Conservation (phyloP, 2,797 vertebrate species). For the Macroramphosus scolopax region DNA sequence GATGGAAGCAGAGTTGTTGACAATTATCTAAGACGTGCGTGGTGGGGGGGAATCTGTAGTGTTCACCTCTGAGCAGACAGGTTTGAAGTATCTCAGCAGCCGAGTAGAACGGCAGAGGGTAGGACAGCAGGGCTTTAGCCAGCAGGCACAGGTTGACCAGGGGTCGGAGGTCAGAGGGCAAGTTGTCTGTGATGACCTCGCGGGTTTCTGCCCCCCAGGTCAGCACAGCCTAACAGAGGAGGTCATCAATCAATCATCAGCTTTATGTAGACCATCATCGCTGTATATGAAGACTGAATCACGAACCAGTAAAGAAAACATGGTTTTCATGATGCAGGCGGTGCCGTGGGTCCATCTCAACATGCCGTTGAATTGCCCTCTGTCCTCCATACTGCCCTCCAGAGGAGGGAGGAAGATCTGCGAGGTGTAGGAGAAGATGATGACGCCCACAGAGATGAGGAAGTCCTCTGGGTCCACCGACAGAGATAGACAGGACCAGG, state of each 20-base stretch:
- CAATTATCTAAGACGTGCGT: too few species aligned
- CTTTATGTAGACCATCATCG: too few species aligned
- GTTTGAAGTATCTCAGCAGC: conserved; percentile 76
- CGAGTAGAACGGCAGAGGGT: conserved; percentile 82
- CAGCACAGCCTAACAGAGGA: conserved; percentile 64
- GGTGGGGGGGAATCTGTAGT: neutral
- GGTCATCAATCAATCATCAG: conserved; percentile 37
- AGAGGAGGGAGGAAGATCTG: conserved; percentile 84
- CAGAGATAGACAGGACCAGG: conserved; percentile 73
- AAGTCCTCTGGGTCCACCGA: conserved; percentile 79
- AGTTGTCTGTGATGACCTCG: conserved; percentile 84
- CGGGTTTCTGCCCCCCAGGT: conserved; percentile 81
- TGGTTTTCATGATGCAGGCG: conserved; percentile 81
- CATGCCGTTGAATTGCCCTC: conserved; percentile 73
- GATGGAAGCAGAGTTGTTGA: conserved; percentile 12
- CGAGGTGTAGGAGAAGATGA: conserved; percentile 88
- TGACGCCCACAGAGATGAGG: conserved; percentile 80
- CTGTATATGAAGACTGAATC: too few species aligned
- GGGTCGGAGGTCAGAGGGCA: conserved; percentile 76
- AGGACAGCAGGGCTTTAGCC: conserved; percentile 81
- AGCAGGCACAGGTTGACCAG: conserved; percentile 81
- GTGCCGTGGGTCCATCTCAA: conserved; percentile 79
- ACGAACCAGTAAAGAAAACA: conserved; percentile 76
- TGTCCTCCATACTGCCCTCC: conserved; percentile 81
- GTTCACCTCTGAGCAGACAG: conserved; percentile 59